Percentiles rank a stretch among this genome's conserved stretches.
Evolutionary conservation across 2,113 vertebrate genomes (phyloP).

Genomic region (Bothrops jararaca): DNA sequence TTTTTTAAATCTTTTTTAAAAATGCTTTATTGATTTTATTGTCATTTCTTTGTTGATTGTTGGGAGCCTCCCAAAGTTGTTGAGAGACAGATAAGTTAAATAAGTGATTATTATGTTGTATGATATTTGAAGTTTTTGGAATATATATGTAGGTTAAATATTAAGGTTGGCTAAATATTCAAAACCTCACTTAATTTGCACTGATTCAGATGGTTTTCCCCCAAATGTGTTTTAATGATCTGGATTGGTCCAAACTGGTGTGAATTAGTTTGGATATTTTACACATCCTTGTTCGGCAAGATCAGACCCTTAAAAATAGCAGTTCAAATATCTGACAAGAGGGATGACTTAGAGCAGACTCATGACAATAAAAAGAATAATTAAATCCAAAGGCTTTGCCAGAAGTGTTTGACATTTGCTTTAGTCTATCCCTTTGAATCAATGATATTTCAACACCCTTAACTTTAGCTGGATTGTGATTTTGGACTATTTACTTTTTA

Average conservation of each 20-base stretch:
- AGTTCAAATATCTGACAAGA: background rate
- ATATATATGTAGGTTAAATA: background rate
- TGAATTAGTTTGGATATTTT: background rate
- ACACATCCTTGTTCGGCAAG: background rate
- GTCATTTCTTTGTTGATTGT: background rate
- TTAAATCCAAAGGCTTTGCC: background rate
- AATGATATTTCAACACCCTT: background rate
- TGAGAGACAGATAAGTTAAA: background rate
- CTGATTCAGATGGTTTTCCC: background rate
- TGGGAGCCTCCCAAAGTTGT: background rate
- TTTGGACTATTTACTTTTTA: background rate
- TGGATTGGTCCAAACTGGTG: background rate
- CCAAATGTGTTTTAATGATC: background rate
- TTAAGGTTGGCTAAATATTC: background rate
- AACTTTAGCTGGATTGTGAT: background rate
- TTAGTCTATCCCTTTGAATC: background rate
- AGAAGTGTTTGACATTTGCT: background rate
- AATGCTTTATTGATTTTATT: background rate
- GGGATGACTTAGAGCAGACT: background rate
- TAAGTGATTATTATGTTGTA: background rate
- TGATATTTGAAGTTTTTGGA: background rate
- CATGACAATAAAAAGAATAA: background rate
- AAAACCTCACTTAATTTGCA: background rate
- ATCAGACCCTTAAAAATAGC: background rate
- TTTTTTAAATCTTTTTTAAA: background rate